Evolutionary conservation across 2,888 invertebrate species (phyloP).

Genomic region (Copidosoma aretas): DNA sequence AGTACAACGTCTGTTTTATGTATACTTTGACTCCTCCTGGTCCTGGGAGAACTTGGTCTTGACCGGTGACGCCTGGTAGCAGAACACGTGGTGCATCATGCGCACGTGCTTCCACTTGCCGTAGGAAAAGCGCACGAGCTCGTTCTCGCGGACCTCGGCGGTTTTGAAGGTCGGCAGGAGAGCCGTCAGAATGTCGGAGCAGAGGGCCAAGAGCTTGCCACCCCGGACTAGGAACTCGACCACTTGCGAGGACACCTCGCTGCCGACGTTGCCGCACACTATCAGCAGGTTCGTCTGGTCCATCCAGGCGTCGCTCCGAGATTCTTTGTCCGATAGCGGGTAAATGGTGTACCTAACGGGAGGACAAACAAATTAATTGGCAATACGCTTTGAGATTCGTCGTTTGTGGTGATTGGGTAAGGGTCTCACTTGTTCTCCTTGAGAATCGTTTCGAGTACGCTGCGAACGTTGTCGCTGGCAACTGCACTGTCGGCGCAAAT

Average conservation of each 20-base stretch:
- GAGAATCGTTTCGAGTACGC: conserved; percentile 72
- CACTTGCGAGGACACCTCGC: conserved; percentile 71
- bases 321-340: conserved; percentile 59
- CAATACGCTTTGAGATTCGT: background rate
- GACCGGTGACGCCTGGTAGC: conserved; percentile 85
- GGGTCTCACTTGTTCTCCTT: conserved; percentile 73
- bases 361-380: conserved; percentile 15
- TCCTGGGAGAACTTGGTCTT: conserved; percentile 82
- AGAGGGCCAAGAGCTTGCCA: conserved; percentile 78
- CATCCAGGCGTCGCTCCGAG: conserved; percentile 66
- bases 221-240: conserved; percentile 77
- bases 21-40: conserved; percentile 67
- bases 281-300: conserved; percentile 77
- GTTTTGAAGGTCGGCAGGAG: conserved; percentile 83
- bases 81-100: conserved; percentile 88
- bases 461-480: conserved; percentile 77
- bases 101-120: conserved; percentile 83
- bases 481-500: conserved; percentile 81
- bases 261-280: conserved; percentile 77
- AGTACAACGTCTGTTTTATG: conserved; percentile 13
- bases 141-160: conserved; percentile 84
- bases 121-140: conserved; percentile 82
- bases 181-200: conserved; percentile 80
- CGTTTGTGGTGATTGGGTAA: background rate
- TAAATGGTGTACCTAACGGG: conserved; percentile 63